These are phyloP conservation scores for Catamblyrhynchus diadema DNA, from an alignment of 2,797 vertebrate genomes.

Conservation along the genomic window DNA sequence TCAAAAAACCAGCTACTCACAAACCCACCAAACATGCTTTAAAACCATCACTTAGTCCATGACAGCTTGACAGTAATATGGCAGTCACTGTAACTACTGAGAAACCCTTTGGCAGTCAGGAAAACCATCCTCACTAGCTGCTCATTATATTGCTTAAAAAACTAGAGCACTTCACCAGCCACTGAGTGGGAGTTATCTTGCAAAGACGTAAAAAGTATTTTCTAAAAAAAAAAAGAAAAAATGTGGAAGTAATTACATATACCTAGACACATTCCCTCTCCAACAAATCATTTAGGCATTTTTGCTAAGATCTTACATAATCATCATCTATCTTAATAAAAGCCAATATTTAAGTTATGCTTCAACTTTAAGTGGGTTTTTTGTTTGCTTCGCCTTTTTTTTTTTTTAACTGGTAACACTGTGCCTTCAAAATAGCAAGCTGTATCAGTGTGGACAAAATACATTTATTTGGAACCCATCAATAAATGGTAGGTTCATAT, in stretches of 20 bases:
- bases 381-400: neutral
- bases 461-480: neutral
- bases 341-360: neutral
- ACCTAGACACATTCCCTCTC: neutral
- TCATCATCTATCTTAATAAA: neutral
- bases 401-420: neutral
- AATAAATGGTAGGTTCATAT: neutral
- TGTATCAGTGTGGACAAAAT: neutral
- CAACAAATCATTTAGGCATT: neutral
- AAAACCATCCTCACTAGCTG: neutral
- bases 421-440: neutral
- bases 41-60: neutral
- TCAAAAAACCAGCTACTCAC: neutral
- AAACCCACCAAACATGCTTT: neutral
- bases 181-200: neutral
- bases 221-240: neutral
- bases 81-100: neutral
- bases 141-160: conserved; percentile 16
- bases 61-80: conserved; percentile 33
- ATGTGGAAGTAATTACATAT: neutral
- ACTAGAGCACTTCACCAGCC: neutral
- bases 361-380: neutral
- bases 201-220: neutral
- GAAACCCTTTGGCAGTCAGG: neutral
- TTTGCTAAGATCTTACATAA: neutral